phyloP scores from a whole-genome alignment of 2,113 vertebrate species.

The Ochotona curzoniae region DNA sequence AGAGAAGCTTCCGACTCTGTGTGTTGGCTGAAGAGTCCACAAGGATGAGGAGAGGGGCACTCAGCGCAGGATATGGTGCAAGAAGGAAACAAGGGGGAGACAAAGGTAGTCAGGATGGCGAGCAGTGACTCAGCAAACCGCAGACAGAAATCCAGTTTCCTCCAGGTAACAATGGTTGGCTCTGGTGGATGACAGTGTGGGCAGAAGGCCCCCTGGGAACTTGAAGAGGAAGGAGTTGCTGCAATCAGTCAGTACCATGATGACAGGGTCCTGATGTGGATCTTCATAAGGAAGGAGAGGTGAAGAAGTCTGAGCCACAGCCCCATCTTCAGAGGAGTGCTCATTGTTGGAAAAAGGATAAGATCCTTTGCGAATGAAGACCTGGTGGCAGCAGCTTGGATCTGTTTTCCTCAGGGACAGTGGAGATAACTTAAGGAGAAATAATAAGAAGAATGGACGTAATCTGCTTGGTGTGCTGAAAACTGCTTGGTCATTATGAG shows the following conservation, averaged over 20 bases:
- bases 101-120: not conserved
- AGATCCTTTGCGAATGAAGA: not conserved
- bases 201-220: constrained; percentile 30
- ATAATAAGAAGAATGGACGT: not conserved
- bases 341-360: constrained; percentile 60
- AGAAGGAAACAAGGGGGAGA: not conserved
- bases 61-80: not conserved
- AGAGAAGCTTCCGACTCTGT: not conserved
- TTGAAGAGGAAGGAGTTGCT: constrained; percentile 59
- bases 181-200: constrained; percentile 49
- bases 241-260: constrained; percentile 60
- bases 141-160: constrained; percentile 63
- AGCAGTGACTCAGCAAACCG: constrained; percentile 46
- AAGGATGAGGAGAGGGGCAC: not conserved
- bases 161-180: constrained; percentile 70
- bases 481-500: not conserved
- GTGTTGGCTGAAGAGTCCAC: constrained; percentile 1
- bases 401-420: not conserved
- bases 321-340: not conserved
- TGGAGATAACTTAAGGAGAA: not conserved
- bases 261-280: constrained; percentile 45
- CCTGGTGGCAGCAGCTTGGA: not conserved
- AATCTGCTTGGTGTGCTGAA: not conserved
- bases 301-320: constrained; percentile 31
- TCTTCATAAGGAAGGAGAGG: constrained; percentile 52